A percentile compares a stretch with the other conserved stretches of the same genome.
These are phyloP conservation scores for Rhopalosiphum nymphaeae DNA, from an alignment of 2,888 invertebrate genomes.

Conservation along the genomic window DNA sequence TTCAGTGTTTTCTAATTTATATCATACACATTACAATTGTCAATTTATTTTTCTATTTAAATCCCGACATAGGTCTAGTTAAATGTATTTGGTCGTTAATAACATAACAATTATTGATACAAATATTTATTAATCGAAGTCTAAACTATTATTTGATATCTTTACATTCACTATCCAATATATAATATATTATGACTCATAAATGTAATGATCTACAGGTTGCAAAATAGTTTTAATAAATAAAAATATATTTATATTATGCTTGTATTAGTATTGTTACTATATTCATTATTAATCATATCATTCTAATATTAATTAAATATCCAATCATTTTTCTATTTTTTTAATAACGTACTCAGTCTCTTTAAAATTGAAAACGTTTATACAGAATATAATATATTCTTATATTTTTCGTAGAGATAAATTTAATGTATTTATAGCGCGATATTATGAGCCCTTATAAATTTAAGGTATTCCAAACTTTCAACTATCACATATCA, in stretches of 20 bases:
- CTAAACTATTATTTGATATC: not conserved
- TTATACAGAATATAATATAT: not conserved
- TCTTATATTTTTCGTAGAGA: not conserved
- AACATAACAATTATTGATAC: not conserved
- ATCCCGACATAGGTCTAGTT: not conserved
- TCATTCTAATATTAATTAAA: not conserved
- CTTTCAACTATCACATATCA: not conserved
- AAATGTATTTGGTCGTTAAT: not conserved
- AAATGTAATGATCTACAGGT: not conserved
- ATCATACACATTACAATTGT: not conserved
- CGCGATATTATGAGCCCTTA: not conserved
- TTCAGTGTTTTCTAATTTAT: slow-evolving; percentile 12
- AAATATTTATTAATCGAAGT: not conserved
- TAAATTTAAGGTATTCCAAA: not conserved
- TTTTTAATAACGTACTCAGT: not conserved
- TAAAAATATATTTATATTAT: not conserved
- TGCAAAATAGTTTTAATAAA: not conserved
- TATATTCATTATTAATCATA: not conserved
- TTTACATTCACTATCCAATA: not conserved
- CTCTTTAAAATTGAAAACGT: not conserved
- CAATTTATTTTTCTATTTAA: not conserved
- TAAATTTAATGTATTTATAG: not conserved
- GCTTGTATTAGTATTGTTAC: not conserved
- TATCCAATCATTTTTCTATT: not conserved
- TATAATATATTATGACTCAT: not conserved